Evolutionary conservation across 2,888 invertebrate species (phyloP), one percentile per base, ranked within the genome.

Genomic region (Diplazon laetatorius): DNA sequence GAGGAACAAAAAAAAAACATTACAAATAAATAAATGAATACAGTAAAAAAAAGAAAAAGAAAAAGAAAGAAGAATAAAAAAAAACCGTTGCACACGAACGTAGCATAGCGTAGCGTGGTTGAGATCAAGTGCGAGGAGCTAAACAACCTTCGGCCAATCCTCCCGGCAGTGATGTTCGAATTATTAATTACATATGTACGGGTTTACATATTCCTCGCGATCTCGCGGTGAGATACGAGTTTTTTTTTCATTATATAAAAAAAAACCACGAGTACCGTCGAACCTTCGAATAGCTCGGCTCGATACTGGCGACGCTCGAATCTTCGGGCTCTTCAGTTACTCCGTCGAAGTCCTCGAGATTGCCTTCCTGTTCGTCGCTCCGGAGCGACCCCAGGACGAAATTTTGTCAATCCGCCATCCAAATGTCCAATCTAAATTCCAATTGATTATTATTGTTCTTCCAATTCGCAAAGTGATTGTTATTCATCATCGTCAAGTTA

Each of bases 81-180:
- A 55, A 73, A 80, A 70, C 69, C 68, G 66, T 70, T 65, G 70
- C 66, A 59, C 44, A 74, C 46, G 66, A 50, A 37, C 71, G 73
- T 72, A 68, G 66, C 72, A n/a, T n/a, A n/a, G n/a, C n/a, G n/a
- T n/a, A n/a, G n/a, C n/a, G n/a, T n/a, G n/a, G 48, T 42, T 55
- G 74, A 71, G 75, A 74, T 66, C 77, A 72, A 71, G 77, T 78
- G 77, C 72, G 80, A 82, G 76, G 73, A 77, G 80, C 80, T 82
- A 77, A 84, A 80, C 76, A 84, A 81, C 84, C 82, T 84, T 83
- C 83, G 73, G 80, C 75, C 78, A 78, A 81, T 82, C 78, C 80
- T 82, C 76, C 76, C 80, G 80, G 73, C 79, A 80, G 78, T 79
- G 75, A 82, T 81, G 82, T 82, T 82, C 83, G 76, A 82, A 82